A percentile compares a stretch with the other conserved stretches of the same genome.
phyloP scores from a whole-genome alignment of 1,140 invertebrate genomes.

The Condylostylus longicornis region DNA sequence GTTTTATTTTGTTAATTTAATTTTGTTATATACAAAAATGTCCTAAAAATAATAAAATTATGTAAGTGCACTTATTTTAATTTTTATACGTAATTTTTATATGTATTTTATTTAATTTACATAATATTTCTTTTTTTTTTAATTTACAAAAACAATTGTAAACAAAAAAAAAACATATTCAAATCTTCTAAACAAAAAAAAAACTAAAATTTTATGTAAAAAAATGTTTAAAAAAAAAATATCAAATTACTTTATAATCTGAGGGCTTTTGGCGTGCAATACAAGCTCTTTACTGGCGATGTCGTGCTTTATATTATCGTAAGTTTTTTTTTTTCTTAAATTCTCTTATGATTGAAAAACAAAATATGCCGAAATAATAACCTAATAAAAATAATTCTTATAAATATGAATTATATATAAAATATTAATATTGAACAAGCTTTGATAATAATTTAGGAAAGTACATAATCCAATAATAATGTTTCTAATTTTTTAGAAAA shows the following conservation, averaged over 20 bases:
- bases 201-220: no score
- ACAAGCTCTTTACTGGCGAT: constrained; percentile 30
- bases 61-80: background rate
- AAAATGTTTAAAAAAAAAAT: no score
- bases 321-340: constrained; percentile 16
- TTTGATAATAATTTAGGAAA: background rate
- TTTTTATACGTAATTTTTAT: background rate
- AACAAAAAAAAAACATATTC: no score
- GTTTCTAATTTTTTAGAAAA: background rate
- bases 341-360: constrained; percentile 10
- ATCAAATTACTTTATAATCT: no score
- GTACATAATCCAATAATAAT: background rate
- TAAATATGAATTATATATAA: background rate
- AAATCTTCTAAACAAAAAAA: no score
- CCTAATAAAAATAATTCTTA: background rate
- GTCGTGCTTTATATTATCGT: constrained; percentile 29
- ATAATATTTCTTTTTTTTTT: background rate
- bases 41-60: no score
- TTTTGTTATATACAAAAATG: no score
- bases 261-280: constrained; percentile 32
- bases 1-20: no score
- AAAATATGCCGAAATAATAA: background rate
- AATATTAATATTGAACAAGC: background rate
- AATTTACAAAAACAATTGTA: no score
- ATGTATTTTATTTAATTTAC: background rate